Evolutionary conservation across 2,113 vertebrate species (phyloP), one percentile per base, ranked within the genome.

Genomic region (Lamprologus lemairii): DNA sequence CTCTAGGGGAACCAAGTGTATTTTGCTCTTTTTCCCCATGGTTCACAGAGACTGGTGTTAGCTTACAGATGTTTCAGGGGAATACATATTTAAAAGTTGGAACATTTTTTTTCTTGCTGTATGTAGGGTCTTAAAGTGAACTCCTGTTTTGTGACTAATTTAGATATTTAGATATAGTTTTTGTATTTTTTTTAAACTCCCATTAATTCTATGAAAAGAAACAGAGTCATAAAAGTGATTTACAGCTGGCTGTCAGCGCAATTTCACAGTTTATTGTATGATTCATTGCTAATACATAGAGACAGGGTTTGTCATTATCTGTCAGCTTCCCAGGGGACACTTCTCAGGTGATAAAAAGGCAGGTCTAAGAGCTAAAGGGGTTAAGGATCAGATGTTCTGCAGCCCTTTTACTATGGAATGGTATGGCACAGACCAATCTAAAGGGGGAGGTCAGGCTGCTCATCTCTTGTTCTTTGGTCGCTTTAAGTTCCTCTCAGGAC

Each of bases 51-150:
- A 54, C 90, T 60, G 93, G 95, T 94, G 92, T 95, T 94, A 89
- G 93, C 84, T 96, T 96, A 95, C 95, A 90, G 58, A 19, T 23
- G 68, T 82, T 89, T 92, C 92, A 60, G 85, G 83, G 81, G 91
- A 88, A 89, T 81, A 89, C 53, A 42, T 63, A 84, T 88, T 78
- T 82, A 88, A 92, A 88, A 63, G 73, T 17, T 7, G 9, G 51
- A 90, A 78, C 51, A 21, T 63, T 87, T 85, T 92, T 89, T 89
- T 78, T 57, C 53, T 16, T 53, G 51, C 81, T 87, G 23, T 80
- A 54, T n/a, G 35, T 35, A 58, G 60, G 12, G 51, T 31, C 31
- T 65, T 28, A 49, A 79, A 53, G 11, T 82, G 10, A 85, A 86
- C 83, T 83, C 51, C 4, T 80, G 31, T 42, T 31, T 81, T 80